Conservation (phyloP, 2,797 vertebrate species). For the Chaenodraco wilsoni region DNA sequence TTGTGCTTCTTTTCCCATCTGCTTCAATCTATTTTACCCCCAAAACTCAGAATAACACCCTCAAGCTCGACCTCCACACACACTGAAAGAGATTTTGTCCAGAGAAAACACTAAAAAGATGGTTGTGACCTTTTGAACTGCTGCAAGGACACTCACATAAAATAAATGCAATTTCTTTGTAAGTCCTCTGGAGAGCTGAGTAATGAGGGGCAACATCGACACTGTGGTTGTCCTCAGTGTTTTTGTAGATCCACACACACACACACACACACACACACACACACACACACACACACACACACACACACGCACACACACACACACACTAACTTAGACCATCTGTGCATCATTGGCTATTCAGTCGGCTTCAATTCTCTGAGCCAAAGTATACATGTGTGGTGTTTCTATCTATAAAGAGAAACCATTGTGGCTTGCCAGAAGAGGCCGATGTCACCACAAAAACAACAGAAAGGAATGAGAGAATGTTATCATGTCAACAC, state of each 20-base stretch:
- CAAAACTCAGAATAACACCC: not conserved
- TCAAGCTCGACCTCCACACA: not conserved
- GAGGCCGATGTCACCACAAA: not conserved
- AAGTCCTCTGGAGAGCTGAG: constrained; percentile 14
- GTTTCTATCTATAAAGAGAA: constrained; percentile 7
- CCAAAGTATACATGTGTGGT: constrained; percentile 26
- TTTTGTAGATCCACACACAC: not conserved
- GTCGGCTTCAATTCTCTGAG: constrained; percentile 18
- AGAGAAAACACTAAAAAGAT: not conserved
- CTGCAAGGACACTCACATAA: not conserved
- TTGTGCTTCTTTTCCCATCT: constrained; percentile 5
- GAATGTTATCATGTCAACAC: not conserved
- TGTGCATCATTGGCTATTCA: constrained; percentile 34
- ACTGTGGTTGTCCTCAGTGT: not conserved
- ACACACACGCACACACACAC: not conserved
- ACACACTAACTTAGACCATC: constrained; percentile 23
- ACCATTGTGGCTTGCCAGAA: not conserved
- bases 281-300: too few species aligned
- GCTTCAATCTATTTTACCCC: constrained; percentile 11
- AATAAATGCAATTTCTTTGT: not conserved
- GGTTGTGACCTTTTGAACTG: not conserved
- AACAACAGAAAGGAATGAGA: not conserved
- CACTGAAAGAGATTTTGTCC: too few species aligned
- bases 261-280: not conserved
- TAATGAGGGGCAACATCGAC: constrained; percentile 7